phyloP scores from a whole-genome alignment of 2,797 vertebrate species.

The Rhinoraja longicauda region DNA sequence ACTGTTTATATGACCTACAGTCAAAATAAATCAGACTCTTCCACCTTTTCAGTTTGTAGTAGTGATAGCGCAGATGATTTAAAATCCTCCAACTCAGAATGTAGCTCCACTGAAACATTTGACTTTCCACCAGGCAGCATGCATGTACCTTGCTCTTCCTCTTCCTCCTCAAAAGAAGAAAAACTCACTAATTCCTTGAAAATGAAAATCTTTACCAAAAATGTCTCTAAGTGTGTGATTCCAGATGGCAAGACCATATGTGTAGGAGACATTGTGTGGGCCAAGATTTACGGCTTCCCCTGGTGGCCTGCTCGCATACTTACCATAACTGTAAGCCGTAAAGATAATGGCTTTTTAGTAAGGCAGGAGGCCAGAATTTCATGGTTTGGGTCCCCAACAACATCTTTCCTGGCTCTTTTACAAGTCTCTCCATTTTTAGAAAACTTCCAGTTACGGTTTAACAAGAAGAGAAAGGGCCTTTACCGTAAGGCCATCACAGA shows the following conservation, averaged over 20 bases:
- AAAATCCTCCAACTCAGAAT: conserved; percentile 82
- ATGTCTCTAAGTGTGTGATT: conserved; percentile 83
- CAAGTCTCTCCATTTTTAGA: conserved; percentile 94
- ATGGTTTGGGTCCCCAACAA: conserved; percentile 96
- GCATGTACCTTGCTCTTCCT: conserved; percentile 64
- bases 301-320: conserved; percentile 97
- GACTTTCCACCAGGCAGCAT: conserved; percentile 76
- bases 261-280: conserved; percentile 97
- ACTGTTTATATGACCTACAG: conserved; percentile 81
- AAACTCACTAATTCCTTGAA: conserved; percentile 81
- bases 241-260: conserved; percentile 89
- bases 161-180: conserved; percentile 72
- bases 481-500: conserved; percentile 95
- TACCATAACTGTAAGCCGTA: conserved; percentile 81
- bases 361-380: conserved; percentile 91
- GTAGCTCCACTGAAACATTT: conserved; percentile 83
- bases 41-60: conserved; percentile 77
- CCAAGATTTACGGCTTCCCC: conserved; percentile 96
- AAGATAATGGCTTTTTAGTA: conserved; percentile 80
- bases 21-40: conserved; percentile 75
- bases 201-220: conserved; percentile 87
- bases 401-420: conserved; percentile 85
- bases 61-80: conserved; percentile 79
- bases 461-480: conserved; percentile 95
- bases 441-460: conserved; percentile 93